phyloP scores from a whole-genome alignment of 92 coral and sea anemone genomes.

The Palythoa grandis region DNA sequence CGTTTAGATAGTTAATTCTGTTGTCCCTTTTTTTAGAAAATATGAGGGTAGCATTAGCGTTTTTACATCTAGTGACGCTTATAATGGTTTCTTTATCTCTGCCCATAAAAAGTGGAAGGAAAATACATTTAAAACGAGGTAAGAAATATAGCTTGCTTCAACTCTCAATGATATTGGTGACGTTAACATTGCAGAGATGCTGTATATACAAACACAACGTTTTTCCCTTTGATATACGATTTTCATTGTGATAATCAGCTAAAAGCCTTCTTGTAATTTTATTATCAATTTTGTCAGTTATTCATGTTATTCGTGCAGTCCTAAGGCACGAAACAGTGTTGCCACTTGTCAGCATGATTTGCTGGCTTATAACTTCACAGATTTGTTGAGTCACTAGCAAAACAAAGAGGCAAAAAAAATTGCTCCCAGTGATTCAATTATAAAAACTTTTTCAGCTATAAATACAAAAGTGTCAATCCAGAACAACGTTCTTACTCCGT shows the following conservation, averaged over 20 bases:
- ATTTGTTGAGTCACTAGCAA: neutral
- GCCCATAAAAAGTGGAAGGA: constrained; percentile 7
- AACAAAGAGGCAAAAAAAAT: neutral
- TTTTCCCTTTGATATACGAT: neutral
- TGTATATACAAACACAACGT: neutral
- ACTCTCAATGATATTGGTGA: neutral
- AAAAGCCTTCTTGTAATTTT: neutral
- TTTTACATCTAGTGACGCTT: neutral
- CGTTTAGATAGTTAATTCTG: neutral
- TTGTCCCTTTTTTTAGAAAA: neutral
- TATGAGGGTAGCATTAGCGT: neutral
- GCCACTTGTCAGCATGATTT: neutral
- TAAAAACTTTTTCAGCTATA: neutral
- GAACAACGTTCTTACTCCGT: neutral
- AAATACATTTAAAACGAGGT: constrained; percentile 32
- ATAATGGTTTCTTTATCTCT: neutral
- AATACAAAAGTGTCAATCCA: neutral
- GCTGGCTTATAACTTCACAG: neutral
- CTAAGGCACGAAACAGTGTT: neutral
- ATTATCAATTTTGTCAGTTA: neutral
- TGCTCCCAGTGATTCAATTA: neutral
- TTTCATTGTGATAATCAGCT: neutral
- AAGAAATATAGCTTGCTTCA: constrained; percentile 38
- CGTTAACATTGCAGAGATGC: neutral
- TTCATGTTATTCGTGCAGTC: neutral